A percentile compares a stretch with the other conserved stretches of the same genome.
These are phyloP conservation scores for Entomyzon cyanotis DNA, from an alignment of 2,113 vertebrate genomes.

Conservation along the genomic window DNA sequence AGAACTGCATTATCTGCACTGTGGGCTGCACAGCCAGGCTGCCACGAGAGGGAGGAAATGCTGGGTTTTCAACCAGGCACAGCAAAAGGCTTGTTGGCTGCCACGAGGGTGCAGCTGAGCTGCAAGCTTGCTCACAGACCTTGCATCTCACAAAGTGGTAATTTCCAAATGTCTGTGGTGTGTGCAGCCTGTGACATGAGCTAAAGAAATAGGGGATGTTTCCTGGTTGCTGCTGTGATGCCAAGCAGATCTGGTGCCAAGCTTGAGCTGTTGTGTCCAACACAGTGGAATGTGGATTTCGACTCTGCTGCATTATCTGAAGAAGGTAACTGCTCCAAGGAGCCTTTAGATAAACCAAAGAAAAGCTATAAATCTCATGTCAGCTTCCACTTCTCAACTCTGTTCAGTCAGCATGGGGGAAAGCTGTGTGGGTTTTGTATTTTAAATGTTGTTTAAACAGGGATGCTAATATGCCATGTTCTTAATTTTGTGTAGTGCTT, in stretches of 20 bases:
- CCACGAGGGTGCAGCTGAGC: neutral
- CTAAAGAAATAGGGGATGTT: neutral
- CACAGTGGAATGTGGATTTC: neutral
- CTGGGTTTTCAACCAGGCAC: rapidly evolving
- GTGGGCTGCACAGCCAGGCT: neutral
- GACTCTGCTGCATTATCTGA: neutral
- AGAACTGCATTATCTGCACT: rapidly evolving
- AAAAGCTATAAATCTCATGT: neutral
- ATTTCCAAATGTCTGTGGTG: neutral
- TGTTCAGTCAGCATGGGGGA: neutral
- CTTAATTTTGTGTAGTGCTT: neutral
- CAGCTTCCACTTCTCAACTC: neutral
- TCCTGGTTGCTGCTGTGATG: neutral
- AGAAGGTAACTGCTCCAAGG: conserved; percentile 34
- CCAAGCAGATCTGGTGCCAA: neutral
- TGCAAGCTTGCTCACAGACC: neutral
- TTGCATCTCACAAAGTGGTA: rapidly evolving
- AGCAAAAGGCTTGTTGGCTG: neutral
- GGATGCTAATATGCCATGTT: neutral
- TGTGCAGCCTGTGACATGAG: neutral
- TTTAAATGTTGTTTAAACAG: neutral
- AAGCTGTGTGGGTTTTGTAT: neutral
- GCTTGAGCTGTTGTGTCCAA: neutral
- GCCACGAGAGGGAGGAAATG: conserved; percentile 37
- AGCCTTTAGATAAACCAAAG: neutral